phyloP scores from a whole-genome alignment of 64 coral and sea anemone genomes.

The Actinia tenebrosa region DNA sequence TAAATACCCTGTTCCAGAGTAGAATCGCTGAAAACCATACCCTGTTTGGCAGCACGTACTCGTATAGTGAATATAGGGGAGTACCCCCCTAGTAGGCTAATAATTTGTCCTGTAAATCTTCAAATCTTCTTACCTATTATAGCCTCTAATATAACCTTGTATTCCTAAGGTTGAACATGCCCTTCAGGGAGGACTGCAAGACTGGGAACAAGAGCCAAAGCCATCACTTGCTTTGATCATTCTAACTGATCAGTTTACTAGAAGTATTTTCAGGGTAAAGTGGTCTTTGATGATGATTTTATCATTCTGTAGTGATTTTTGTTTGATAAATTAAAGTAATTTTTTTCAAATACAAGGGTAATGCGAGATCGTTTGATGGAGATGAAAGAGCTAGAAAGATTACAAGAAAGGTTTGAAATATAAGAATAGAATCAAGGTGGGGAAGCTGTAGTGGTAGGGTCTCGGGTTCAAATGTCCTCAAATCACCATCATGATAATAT shows the following conservation, averaged over 20 bases:
- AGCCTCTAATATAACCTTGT: not conserved
- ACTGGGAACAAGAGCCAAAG: conserved; percentile 83
- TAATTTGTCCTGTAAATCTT: not conserved
- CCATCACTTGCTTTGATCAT: conserved; percentile 70
- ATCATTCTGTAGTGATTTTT: not conserved
- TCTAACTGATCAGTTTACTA: conserved; percentile 79
- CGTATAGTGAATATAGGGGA: too few species aligned
- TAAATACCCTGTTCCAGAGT: too few species aligned
- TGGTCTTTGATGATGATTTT: not conserved
- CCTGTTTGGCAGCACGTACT: too few species aligned
- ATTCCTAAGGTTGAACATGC: conserved; percentile 59
- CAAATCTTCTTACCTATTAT: too few species aligned
- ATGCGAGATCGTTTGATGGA: conserved; percentile 27
- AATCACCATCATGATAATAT: too few species aligned
- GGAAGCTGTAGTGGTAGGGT: too few species aligned
- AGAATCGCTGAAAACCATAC: too few species aligned
- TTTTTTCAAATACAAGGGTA: conserved; percentile 7
- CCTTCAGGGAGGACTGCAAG: conserved; percentile 52
- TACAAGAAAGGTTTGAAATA: conserved; percentile 26
- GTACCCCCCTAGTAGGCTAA: too few species aligned
- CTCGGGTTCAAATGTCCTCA: too few species aligned
- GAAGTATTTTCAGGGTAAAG: conserved; percentile 67
- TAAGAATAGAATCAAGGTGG: too few species aligned
- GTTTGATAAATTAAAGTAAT: not conserved
- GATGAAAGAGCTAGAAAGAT: conserved; percentile 34